phyloP scores from a whole-genome alignment of 2,888 invertebrate species.

The Ornithoptera priamus region DNA sequence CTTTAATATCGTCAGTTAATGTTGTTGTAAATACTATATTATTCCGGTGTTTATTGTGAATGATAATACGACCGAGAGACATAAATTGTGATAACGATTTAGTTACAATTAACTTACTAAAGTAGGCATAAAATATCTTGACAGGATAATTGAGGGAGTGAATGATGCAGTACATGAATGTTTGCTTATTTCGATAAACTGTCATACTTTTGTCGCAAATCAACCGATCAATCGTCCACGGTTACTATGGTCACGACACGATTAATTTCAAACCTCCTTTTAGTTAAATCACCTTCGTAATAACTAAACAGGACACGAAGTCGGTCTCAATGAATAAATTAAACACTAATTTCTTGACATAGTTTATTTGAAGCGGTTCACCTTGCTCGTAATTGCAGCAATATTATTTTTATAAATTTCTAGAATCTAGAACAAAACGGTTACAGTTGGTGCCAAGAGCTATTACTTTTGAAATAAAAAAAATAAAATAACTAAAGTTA shows the following conservation, averaged over 20 bases:
- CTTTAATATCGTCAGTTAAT: too few species aligned
- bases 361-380: constrained; percentile 67
- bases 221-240: constrained; percentile 14
- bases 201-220: constrained; percentile 11
- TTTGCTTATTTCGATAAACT: constrained; percentile 10
- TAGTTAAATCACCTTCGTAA: constrained; percentile 56
- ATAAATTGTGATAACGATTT: neutral
- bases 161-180: constrained; percentile 11
- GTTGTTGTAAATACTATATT: too few species aligned
- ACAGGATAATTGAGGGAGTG: constrained; percentile 25
- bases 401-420: constrained; percentile 50
- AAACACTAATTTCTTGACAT: constrained; percentile 75
- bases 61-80: too few species aligned
- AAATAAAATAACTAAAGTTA: neutral
- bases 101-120: neutral
- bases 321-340: constrained; percentile 73
- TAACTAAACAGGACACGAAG: constrained; percentile 68
- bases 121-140: constrained; percentile 14
- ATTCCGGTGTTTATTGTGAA: too few species aligned
- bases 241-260: constrained; percentile 39
- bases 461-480: constrained; percentile 36
- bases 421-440: constrained; percentile 38
- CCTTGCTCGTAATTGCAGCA: constrained; percentile 68
- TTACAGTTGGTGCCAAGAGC: constrained; percentile 40
- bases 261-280: constrained; percentile 58